Evolutionary conservation across 2,797 vertebrate species (phyloP).

Genomic region (Lacerta agilis): DNA sequence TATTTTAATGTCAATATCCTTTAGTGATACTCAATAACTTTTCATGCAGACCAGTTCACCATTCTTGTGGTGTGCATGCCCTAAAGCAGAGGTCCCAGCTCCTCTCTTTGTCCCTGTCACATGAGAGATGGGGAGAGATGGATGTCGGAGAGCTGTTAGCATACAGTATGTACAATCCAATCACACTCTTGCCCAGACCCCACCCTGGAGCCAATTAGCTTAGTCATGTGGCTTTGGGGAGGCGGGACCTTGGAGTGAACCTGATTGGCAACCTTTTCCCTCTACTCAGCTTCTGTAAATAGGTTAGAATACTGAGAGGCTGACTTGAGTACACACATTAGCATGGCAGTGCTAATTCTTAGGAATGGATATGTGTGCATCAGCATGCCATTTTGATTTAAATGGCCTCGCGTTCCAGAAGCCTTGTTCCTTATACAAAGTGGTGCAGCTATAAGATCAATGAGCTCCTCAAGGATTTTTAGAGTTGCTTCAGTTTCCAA

Average conservation of each 20-base stretch:
- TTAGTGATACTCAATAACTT: slow-evolving; percentile 3
- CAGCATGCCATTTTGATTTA: background rate
- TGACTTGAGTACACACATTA: background rate
- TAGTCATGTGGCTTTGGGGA: no score
- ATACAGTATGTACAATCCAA: no score
- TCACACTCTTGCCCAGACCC: no score
- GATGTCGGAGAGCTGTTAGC: no score
- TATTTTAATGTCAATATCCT: background rate
- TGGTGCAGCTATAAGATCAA: background rate
- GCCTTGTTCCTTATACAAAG: slow-evolving; percentile 1
- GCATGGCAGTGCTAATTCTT: background rate
- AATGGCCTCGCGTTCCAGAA: background rate
- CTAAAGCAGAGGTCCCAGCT: background rate
- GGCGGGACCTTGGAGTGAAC: no score
- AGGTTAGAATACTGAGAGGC: background rate
- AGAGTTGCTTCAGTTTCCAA: background rate
- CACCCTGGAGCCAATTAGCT: no score
- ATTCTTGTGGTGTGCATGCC: background rate
- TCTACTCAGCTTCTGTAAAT: no score
- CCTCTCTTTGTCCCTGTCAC: no score
- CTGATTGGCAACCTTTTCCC: no score
- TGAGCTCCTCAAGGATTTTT: background rate
- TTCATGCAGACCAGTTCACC: background rate
- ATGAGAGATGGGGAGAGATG: no score
- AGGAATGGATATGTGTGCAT: background rate